These are phyloP conservation scores for Isotomurus palustris DNA, from an alignment of 2,888 invertebrate species.

Conservation along the genomic window DNA sequence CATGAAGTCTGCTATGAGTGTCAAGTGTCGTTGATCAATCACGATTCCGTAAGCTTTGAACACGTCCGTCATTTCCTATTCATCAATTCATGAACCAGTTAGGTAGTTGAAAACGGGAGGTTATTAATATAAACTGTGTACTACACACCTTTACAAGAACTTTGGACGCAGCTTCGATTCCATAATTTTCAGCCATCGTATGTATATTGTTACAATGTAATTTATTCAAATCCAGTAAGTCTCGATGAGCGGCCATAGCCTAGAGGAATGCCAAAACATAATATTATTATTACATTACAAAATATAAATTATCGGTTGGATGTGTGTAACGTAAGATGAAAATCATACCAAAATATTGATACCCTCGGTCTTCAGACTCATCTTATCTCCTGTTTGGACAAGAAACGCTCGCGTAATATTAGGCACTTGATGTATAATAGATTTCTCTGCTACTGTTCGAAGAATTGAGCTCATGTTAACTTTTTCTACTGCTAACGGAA, in stretches of 20 bases:
- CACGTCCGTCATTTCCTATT: constrained; percentile 83
- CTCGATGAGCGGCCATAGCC: constrained; percentile 80
- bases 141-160: constrained; percentile 70
- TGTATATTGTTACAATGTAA: constrained; percentile 93
- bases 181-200: constrained; percentile 81
- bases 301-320: too few relatives aligned
- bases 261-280: constrained; percentile 46
- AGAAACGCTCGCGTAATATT: constrained; percentile 81
- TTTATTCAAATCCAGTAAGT: constrained; percentile 71
- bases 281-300: too few relatives aligned
- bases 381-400: constrained; percentile 52
- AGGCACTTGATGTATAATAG: constrained; percentile 73
- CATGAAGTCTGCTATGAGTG: constrained; percentile 95
- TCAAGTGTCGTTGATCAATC: constrained; percentile 89
- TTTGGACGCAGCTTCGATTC: constrained; percentile 90
- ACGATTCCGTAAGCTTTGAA: constrained; percentile 96
- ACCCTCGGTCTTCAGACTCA: constrained; percentile 87
- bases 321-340: too few relatives aligned
- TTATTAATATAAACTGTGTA: background rate
- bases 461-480: constrained; percentile 73
- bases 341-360: constrained; percentile 71
- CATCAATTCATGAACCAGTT: background rate
- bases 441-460: constrained; percentile 63
- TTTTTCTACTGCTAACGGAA: constrained; percentile 60
- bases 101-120: background rate